phyloP scores from a whole-genome alignment of 2,888 invertebrate species.

The Scaptomyza parva region DNA sequence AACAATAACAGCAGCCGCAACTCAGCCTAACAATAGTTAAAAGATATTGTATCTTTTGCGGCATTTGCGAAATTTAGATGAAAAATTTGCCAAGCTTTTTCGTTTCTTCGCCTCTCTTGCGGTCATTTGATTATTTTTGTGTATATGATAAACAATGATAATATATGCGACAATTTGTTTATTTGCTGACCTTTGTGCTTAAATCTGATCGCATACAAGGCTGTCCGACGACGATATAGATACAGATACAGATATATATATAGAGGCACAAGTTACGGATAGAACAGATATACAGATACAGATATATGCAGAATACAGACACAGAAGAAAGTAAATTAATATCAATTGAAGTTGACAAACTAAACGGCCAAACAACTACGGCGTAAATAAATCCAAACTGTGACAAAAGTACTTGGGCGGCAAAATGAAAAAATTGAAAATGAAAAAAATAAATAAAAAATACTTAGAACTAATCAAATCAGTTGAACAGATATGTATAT shows the following conservation, averaged over 20 bases:
- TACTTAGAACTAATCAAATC: slow-evolving; percentile 41
- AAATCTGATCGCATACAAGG: slow-evolving; percentile 84
- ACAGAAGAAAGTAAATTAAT: slow-evolving; percentile 81
- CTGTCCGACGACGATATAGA: slow-evolving; percentile 63
- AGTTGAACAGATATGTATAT: slow-evolving; percentile 19
- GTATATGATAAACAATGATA: slow-evolving; percentile 52
- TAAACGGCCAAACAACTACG: slow-evolving; percentile 71
- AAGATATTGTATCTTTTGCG: slow-evolving; percentile 46
- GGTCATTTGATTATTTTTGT: not conserved
- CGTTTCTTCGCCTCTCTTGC: no score
- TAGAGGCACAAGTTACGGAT: slow-evolving; percentile 16
- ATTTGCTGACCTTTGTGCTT: slow-evolving; percentile 82
- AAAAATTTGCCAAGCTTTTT: slow-evolving; percentile 29
- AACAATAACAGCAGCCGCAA: not conserved
- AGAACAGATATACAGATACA: slow-evolving; percentile 15
- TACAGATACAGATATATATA: slow-evolving; percentile 27
- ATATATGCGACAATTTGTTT: slow-evolving; percentile 75
- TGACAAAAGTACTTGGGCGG: slow-evolving; percentile 57
- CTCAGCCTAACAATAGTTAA: slow-evolving; percentile 2
- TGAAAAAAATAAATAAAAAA: not conserved
- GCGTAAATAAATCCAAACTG: slow-evolving; percentile 73
- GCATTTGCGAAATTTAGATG: slow-evolving; percentile 10
- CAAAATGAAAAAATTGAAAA: slow-evolving; percentile 17
- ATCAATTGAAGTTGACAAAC: slow-evolving; percentile 80
- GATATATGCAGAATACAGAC: slow-evolving; percentile 26